phyloP scores from a whole-genome alignment of 2,113 vertebrate genomes.

The Cyprinodon variegatus region DNA sequence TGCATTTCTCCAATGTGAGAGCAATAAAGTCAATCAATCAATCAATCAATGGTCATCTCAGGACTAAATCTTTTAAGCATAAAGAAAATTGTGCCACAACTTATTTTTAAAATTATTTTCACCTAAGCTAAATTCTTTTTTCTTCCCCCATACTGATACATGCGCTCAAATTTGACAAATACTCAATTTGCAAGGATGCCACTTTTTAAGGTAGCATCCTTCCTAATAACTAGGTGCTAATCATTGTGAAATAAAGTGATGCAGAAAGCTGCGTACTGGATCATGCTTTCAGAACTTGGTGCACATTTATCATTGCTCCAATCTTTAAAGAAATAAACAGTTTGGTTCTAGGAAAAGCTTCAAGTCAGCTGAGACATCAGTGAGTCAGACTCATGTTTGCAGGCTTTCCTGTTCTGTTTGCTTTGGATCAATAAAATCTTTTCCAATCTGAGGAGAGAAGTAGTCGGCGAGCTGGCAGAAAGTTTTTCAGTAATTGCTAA shows the following conservation, averaged over 20 bases:
- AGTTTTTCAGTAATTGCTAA: background rate
- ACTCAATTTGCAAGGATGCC: too few species aligned
- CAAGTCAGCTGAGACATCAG: constrained; percentile 12
- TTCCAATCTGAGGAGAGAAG: background rate
- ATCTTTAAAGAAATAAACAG: background rate
- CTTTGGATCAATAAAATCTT: constrained; percentile 9
- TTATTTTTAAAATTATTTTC: too few species aligned
- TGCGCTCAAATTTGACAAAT: too few species aligned
- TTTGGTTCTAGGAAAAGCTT: constrained; percentile 14
- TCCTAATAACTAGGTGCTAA: too few species aligned
- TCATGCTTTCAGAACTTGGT: background rate
- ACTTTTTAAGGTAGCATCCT: too few species aligned
- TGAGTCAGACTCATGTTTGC: constrained; percentile 16
- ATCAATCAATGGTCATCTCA: too few species aligned
- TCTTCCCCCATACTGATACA: too few species aligned
- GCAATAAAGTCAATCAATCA: too few species aligned
- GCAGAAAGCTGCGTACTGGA: background rate
- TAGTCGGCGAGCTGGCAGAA: constrained; percentile 1
- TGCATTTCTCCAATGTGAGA: too few species aligned
- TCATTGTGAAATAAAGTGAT: background rate
- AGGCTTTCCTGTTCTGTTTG: constrained; percentile 15
- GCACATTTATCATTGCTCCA: background rate
- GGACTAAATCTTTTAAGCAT: too few species aligned
- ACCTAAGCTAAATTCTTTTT: too few species aligned
- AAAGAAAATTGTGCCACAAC: too few species aligned